Evolutionary conservation across 2,888 invertebrate species (phyloP), one percentile per base, ranked within the genome.

Genomic region (Hirtodrosophila histrioides): DNA sequence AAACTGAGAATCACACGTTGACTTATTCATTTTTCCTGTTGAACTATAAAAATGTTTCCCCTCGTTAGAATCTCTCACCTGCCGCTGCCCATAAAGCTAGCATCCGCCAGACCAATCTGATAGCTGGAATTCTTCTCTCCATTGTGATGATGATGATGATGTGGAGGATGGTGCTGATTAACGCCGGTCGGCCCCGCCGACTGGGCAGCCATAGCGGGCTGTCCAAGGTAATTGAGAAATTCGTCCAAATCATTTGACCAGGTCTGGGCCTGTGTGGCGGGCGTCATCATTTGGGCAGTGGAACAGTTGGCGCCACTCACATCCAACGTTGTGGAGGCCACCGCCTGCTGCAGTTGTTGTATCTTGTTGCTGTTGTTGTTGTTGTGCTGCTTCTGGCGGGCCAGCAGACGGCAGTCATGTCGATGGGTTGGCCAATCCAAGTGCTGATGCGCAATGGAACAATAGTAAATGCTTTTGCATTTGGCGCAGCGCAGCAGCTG

Each of bases 371-470:
- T 78, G 73, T 44, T 87, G 63, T 49, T 86, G 79, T 85, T 76
- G 36, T 85, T 84, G 45, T 69, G 75, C 50, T 69, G 87, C 48
- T 86, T 90, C 24, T 88, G 86, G 12, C 86, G 89, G 24, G 92
- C 90, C 88, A 92, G 88, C 84, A 92, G 92, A 51, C 91, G 91
- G 89, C 95, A 95, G 79, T 93, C 92, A 77, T 91, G 92, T 92
- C 94, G 96, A 89, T 97, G 97, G 75, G 92, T 93, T 88, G 94
- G 94, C 96, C 96, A 97, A 89, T 97, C 95, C 84, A 94, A 92
- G 72, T 94, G 94, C 91, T 97, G 97, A 90, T 97, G 97, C 70
- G 94, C 94, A 78, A 94, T 95, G 65, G 94, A 95, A 92, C 97
- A 97, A 91, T 97, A 97, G 91, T 94, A 95, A 50, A 94, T 93